Base-by-base conservation (phyloP, 2,113 vertebrate genomes). In the Cyrtonyx montezumae region DNA sequence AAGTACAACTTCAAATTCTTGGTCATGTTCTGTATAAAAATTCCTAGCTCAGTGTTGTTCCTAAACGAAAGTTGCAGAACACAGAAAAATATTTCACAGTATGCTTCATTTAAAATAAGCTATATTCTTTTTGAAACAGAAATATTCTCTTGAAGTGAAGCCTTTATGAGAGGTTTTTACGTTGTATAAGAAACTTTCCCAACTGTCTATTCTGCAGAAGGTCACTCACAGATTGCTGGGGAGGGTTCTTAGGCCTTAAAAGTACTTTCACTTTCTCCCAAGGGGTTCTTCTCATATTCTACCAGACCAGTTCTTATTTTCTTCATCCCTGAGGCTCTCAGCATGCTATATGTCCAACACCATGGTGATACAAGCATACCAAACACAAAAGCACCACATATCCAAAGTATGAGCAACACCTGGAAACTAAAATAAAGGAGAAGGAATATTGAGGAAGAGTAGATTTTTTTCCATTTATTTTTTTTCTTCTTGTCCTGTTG, bases 311-410 rank as follows among this genome's bases (percentile, higher is more conserved):
- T n/a, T 58, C 20, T 58, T 21, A 32, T n/a, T 58, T 58, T 58
- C 51, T 58, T 87, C 13, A 71, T 20, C 22, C 28, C 28, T 8
- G 16, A 68, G 9, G 5, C 14, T 66, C 34, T 85, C 30, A 42
- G 1, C 0, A 21, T 42, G n/a, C 23, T 53, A 2, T 46, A 8
- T 25, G 21, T 15, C 15, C 25, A 58, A 28, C 11, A 53, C 2
- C 11, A 34, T 20, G 18, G 6, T 36, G 68, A 8, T 13, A 48
- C 23, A 28, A 89, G 70, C 11, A 42, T 30, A 20, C 21, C 15
- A 70, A 53, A 87, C 10, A 21, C 11, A 42, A 28, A 76, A 59
- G 8, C 32, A 32, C 12, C 9, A 48, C 10, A 14, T 16, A 53
- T 30, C 15, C 26, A 30, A 53, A 30, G 8, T 21, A 43, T 45